Conservation (phyloP, 2,888 invertebrate genomes). For the Catonia carolina region DNA sequence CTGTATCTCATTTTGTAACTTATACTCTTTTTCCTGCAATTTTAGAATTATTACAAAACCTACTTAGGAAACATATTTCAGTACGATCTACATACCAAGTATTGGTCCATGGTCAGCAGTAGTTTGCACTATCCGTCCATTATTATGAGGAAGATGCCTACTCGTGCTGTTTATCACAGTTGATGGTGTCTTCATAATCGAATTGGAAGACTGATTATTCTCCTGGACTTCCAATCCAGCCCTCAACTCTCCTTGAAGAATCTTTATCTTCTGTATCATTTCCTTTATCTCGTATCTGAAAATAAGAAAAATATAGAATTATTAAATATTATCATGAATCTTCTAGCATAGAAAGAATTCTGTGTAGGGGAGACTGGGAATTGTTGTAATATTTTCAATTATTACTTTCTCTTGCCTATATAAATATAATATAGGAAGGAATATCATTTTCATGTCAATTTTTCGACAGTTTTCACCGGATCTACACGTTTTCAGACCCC, state of each 20-base stretch:
- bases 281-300: conserved; percentile 70
- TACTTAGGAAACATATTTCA: too few species aligned
- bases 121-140: conserved; percentile 31
- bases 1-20: too few species aligned
- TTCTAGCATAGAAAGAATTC: too few species aligned
- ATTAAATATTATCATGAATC: neutral
- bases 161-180: conserved; percentile 37
- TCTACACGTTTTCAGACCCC: too few species aligned
- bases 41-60: too few species aligned
- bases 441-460: too few species aligned
- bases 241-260: conserved; percentile 62
- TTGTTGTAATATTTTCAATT: neutral
- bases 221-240: conserved; percentile 38
- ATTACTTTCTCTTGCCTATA: neutral
- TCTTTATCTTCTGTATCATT: conserved; percentile 85
- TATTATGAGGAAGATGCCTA: conserved; percentile 28
- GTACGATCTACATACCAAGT: too few species aligned
- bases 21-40: too few species aligned
- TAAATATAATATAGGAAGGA: too few species aligned
- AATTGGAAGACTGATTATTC: conserved; percentile 37
- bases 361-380: too few species aligned
- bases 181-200: conserved; percentile 29
- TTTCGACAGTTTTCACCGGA: too few species aligned
- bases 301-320: conserved; percentile 8
- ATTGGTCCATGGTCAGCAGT: neutral